Percentiles rank a stretch among this genome's conserved stretches.
These are phyloP conservation scores for Capitulum mitella DNA, from an alignment of 2,888 invertebrate genomes.

Conservation along the genomic window DNA sequence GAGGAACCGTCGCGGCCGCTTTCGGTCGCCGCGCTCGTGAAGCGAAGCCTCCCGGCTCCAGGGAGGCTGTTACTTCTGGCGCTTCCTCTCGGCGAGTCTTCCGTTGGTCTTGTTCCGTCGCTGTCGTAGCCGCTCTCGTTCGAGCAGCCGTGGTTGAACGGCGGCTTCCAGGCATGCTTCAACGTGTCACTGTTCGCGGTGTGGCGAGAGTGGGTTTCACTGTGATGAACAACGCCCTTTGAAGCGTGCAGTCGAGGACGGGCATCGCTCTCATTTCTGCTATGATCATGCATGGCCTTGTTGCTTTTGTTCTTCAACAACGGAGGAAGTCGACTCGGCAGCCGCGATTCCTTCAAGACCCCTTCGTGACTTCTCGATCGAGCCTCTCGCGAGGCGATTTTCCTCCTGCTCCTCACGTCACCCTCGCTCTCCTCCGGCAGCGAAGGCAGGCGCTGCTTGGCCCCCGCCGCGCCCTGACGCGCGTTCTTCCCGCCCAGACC, in stretches of 20 bases:
- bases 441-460: neutral
- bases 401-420: neutral
- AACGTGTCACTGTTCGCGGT: too few species aligned
- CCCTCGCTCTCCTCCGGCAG: neutral
- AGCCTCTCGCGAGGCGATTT: neutral
- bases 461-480: too few species aligned
- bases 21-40: too few species aligned
- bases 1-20: too few species aligned
- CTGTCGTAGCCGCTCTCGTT: slow-evolving; percentile 78
- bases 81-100: slow-evolving; percentile 29
- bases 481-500: neutral
- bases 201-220: too few species aligned
- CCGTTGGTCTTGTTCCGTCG: slow-evolving; percentile 52
- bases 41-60: too few species aligned
- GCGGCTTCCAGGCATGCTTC: neutral
- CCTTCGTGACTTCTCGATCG: neutral
- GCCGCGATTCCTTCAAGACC: neutral
- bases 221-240: too few species aligned
- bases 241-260: too few species aligned
- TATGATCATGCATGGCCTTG: neutral
- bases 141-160: slow-evolving; percentile 9
- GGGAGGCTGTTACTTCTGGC: neutral
- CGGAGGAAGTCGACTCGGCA: neutral
- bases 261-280: neutral
- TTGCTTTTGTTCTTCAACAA: neutral